Percentiles rank a stretch among this genome's conserved stretches.
phyloP scores from a whole-genome alignment of 1,140 invertebrate genomes.

The Proctacanthus coquilletti region DNA sequence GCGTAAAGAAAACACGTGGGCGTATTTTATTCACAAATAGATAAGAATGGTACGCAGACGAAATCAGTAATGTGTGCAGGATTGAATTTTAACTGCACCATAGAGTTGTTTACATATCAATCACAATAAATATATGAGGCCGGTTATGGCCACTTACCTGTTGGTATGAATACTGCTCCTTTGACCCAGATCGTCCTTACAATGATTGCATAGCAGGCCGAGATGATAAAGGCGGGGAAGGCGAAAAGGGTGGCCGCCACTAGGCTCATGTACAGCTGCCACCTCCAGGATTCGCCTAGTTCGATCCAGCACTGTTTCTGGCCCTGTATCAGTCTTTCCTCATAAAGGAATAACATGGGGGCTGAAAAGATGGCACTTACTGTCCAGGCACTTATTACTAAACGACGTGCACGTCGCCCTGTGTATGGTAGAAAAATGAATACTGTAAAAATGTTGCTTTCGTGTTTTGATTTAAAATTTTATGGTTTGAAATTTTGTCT shows the following conservation, averaged over 20 bases:
- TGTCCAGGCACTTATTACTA: slow-evolving; percentile 69
- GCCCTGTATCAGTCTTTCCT: slow-evolving; percentile 59
- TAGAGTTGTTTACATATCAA: no score
- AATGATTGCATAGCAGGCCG: slow-evolving; percentile 80
- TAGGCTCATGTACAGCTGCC: slow-evolving; percentile 80
- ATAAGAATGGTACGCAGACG: no score
- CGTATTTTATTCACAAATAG: no score
- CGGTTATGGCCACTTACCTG: slow-evolving; percentile 20
- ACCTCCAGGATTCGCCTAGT: slow-evolving; percentile 51
- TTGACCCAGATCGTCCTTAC: slow-evolving; percentile 87
- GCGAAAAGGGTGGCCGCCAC: slow-evolving; percentile 73
- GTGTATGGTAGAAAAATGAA: no score
- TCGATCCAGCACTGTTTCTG: slow-evolving; percentile 84
- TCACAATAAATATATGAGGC: no score
- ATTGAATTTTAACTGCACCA: no score
- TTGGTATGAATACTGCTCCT: slow-evolving; percentile 35
- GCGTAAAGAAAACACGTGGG: no score
- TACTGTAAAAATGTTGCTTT: no score
- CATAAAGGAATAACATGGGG: slow-evolving; percentile 68
- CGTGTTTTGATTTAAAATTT: no score
- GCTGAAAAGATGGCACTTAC: slow-evolving; percentile 69
- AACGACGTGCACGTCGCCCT: slow-evolving; percentile 67
- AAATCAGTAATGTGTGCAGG: no score
- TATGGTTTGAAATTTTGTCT: no score
- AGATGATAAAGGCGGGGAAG: slow-evolving; percentile 77